Evolutionary conservation across 2,888 invertebrate genomes (phyloP).

Genomic region (Volucella bombylans): DNA sequence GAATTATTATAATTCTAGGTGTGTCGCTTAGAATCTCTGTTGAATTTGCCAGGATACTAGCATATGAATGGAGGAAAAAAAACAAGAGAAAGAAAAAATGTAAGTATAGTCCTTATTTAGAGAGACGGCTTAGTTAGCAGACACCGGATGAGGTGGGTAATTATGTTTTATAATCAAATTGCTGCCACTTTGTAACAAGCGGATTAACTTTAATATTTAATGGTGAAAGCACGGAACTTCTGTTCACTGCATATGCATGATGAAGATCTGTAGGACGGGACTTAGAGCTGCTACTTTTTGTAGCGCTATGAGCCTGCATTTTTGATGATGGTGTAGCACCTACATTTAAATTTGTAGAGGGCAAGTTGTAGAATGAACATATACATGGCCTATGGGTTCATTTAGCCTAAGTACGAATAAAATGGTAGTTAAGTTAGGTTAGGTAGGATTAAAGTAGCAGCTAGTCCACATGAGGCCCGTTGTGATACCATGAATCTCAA

Average conservation of each 20-base stretch:
- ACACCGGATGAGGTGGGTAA: constrained; percentile 23
- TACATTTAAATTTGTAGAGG: not conserved
- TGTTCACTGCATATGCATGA: not conserved
- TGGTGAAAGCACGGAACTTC: constrained; percentile 9
- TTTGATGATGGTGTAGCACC: constrained; percentile 42
- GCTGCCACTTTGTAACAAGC: constrained; percentile 31
- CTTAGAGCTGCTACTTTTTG: too few species aligned
- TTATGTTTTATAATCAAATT: constrained; percentile 62
- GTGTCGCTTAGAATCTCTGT: constrained; percentile 17
- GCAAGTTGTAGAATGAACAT: too few species aligned
- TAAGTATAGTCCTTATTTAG: constrained; percentile 46
- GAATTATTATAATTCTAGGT: constrained; percentile 67
- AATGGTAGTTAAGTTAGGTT: too few species aligned
- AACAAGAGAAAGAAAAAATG: constrained; percentile 43
- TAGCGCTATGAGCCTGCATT: not conserved
- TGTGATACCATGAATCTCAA: too few species aligned
- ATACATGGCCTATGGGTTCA: too few species aligned
- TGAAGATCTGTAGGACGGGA: too few species aligned
- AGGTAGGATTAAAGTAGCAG: too few species aligned
- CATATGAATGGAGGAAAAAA: constrained; percentile 1
- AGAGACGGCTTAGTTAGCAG: constrained; percentile 8
- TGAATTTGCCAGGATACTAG: constrained; percentile 19
- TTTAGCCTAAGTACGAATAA: too few species aligned
- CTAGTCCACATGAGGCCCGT: too few species aligned
- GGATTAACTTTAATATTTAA: constrained; percentile 71